Evolutionary conservation across 2,888 invertebrate species (phyloP).

Genomic region (Argyra leucocephala): DNA sequence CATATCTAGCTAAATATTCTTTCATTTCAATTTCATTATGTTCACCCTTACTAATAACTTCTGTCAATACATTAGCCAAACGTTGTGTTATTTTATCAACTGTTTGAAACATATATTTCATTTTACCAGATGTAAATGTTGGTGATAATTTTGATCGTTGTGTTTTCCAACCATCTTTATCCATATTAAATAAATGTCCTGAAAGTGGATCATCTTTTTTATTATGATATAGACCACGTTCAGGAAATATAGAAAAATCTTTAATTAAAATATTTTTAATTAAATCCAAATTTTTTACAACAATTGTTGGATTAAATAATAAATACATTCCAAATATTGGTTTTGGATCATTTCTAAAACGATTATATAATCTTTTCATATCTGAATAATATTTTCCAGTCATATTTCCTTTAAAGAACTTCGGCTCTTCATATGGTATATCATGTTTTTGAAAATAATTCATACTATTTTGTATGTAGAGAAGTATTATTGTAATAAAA

Average conservation of each 20-base stretch:
- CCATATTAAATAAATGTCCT: conserved; percentile 38
- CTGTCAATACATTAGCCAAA: conserved; percentile 25
- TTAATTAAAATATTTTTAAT: conserved; percentile 38
- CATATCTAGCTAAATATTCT: conserved; percentile 35
- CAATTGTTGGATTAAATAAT: conserved; percentile 27
- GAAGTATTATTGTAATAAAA: neutral
- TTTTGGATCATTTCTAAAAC: conserved; percentile 18
- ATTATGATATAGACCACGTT: conserved; percentile 37
- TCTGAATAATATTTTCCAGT: neutral
- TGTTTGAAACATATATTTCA: conserved; percentile 44
- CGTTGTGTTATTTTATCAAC: conserved; percentile 35
- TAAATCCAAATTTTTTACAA: conserved; percentile 36
- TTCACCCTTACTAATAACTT: conserved; percentile 11
- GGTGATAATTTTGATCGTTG: conserved; percentile 44
- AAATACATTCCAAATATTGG: conserved; percentile 34
- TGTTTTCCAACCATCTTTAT: conserved; percentile 44
- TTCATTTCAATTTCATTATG: conserved; percentile 27
- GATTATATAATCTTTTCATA: conserved; percentile 13
- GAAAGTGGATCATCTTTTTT: conserved; percentile 39
- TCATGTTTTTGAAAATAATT: neutral
- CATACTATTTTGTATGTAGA: neutral
- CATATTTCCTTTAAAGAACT: conserved; percentile 16
- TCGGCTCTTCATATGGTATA: conserved; percentile 13
- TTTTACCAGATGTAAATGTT: conserved; percentile 46
- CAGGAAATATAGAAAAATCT: conserved; percentile 39